Percentiles rank a stretch among this genome's conserved stretches.
Evolutionary conservation across 2,888 invertebrate species (phyloP).

Genomic region (Calameuta idolon): DNA sequence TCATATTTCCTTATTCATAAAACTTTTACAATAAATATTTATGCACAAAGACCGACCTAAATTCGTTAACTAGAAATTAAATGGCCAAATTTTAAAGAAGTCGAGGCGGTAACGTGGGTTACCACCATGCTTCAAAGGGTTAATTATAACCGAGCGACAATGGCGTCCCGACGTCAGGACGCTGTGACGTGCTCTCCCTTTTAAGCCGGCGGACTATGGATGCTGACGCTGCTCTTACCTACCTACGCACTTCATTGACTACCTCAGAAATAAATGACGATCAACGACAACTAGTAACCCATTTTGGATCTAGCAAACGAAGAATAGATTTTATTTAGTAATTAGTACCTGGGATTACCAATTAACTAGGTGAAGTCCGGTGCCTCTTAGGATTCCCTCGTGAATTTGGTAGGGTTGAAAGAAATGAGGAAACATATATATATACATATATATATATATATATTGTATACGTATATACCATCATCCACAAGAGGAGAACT

Average conservation of each 20-base stretch:
- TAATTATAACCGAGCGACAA: conserved; percentile 59
- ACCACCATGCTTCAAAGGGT: too few relatives aligned
- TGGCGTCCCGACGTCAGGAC: conserved; percentile 31
- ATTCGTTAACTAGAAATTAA: too few relatives aligned
- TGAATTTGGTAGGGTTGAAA: background rate
- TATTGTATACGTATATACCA: background rate
- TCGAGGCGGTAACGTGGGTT: too few relatives aligned
- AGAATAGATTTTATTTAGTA: conserved; percentile 29
- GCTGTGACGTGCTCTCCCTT: conserved; percentile 35
- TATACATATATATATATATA: background rate
- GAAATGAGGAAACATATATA: background rate
- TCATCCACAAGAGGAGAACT: conserved; percentile 32
- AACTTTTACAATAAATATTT: too few relatives aligned
- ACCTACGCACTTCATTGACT: background rate
- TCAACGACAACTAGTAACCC: conserved; percentile 23
- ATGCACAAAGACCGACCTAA: too few relatives aligned
- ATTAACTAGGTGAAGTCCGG: conserved; percentile 19
- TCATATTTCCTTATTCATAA: too few relatives aligned
- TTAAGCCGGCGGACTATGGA: background rate
- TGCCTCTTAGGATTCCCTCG: background rate
- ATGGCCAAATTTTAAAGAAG: too few relatives aligned
- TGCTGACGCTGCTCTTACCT: background rate
- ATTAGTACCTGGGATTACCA: conserved; percentile 33
- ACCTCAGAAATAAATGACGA: conserved; percentile 3
- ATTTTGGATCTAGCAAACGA: background rate